Evolutionary conservation across 1,140 invertebrate species (phyloP).

Genomic region (Episyrphus balteatus): DNA sequence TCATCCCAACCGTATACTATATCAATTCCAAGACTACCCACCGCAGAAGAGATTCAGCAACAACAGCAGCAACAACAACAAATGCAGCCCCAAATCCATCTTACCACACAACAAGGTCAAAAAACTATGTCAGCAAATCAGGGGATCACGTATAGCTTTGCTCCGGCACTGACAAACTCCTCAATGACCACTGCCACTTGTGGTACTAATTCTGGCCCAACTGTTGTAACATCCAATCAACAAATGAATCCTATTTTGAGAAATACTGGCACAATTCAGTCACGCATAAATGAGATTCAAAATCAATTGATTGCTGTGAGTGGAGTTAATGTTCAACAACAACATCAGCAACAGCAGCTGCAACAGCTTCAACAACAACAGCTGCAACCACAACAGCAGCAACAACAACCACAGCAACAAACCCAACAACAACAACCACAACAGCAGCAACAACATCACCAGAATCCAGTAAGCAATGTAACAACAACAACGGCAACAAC

Average conservation of each 20-base stretch:
- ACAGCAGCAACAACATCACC: constrained; percentile 18
- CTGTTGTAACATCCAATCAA: background rate
- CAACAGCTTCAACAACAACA: background rate
- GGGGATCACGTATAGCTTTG: background rate
- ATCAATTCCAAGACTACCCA: constrained; percentile 30
- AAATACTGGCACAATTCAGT: constrained; percentile 2
- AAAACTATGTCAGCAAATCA: background rate
- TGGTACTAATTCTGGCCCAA: background rate
- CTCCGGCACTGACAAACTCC: background rate
- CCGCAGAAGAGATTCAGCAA: constrained; percentile 32
- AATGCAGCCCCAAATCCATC: background rate
- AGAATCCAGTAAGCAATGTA: constrained; percentile 2
- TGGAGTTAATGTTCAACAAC: background rate
- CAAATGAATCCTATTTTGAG: no score
- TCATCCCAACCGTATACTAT: constrained; percentile 27
- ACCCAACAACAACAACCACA: constrained; percentile 20
- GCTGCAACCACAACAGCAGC: constrained; percentile 7
- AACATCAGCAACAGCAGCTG: background rate
- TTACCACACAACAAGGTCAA: background rate
- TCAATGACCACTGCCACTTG: background rate
- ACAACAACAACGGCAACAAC: constrained; percentile 14
- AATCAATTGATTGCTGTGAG: constrained; percentile 7
- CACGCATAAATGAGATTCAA: constrained; percentile 9
- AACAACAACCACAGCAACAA: constrained; percentile 31
- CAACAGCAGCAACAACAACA: constrained; percentile 19